These are phyloP conservation scores for Tinamus guttatus DNA, from an alignment of 2,113 vertebrate genomes.

Conservation along the genomic window DNA sequence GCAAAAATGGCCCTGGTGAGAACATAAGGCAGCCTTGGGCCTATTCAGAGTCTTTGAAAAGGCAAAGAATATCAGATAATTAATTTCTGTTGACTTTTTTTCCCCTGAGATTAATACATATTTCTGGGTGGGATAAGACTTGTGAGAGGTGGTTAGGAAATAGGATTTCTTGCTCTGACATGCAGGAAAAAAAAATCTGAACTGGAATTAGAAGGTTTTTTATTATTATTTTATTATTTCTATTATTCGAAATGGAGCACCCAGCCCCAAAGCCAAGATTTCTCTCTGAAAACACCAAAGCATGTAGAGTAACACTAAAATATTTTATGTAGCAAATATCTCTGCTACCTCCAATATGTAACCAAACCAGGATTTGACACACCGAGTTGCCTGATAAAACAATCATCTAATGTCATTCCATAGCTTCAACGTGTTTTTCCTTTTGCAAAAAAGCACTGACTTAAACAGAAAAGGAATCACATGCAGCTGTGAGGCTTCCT, in stretches of 20 bases:
- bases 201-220: neutral
- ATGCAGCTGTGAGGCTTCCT: neutral
- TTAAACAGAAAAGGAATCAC: neutral
- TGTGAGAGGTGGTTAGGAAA: neutral
- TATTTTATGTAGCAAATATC: neutral
- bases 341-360: neutral
- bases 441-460: neutral
- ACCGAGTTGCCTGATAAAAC: neutral
- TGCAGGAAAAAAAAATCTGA: neutral
- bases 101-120: neutral
- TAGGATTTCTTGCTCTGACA: neutral
- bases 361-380: neutral
- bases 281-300: neutral
- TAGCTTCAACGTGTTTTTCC: accelerated
- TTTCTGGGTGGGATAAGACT: neutral
- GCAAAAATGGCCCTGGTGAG: neutral
- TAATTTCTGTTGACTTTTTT: neutral
- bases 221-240: neutral
- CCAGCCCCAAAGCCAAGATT: neutral
- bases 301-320: neutral
- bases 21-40: neutral
- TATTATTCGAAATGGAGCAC: neutral
- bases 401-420: neutral
- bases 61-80: neutral
- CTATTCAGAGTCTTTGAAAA: neutral